A percentile compares a stretch with the other conserved stretches of the same genome.
These are phyloP conservation scores for Papilio elwesi DNA, from an alignment of 2,888 invertebrate genomes.

Conservation along the genomic window DNA sequence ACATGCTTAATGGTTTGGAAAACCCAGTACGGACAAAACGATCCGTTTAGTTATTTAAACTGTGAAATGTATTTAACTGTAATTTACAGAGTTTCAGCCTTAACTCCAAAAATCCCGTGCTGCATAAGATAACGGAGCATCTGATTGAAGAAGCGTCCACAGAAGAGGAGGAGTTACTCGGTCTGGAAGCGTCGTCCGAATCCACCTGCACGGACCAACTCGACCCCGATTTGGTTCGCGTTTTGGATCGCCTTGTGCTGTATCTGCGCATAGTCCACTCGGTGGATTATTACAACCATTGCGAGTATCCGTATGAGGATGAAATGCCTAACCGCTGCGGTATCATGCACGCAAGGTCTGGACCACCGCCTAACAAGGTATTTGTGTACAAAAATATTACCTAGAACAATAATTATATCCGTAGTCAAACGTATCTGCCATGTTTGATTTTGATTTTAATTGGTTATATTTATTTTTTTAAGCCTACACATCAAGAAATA, in stretches of 20 bases:
- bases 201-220: conserved; percentile 59
- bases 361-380: conserved; percentile 92
- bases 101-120: conserved; percentile 94
- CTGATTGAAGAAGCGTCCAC: conserved; percentile 99
- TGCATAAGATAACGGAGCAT: conserved; percentile 98
- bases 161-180: conserved; percentile 97
- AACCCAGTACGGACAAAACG: too few species aligned
- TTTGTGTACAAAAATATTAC: conserved; percentile 20
- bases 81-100: conserved; percentile 84
- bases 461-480: conserved; percentile 51
- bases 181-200: conserved; percentile 81
- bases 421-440: neutral
- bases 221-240: conserved; percentile 84
- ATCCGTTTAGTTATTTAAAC: neutral
- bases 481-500: conserved; percentile 88
- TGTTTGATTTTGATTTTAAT: neutral
- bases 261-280: conserved; percentile 99
- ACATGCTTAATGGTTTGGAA: too few species aligned
- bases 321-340: conserved; percentile 99
- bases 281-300: conserved; percentile 99
- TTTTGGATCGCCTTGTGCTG: conserved; percentile 91
- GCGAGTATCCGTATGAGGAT: conserved; percentile 99
- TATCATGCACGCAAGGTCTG: conserved; percentile 98
- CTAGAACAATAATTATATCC: neutral
- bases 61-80: neutral